Conservation (phyloP, 2,113 vertebrate genomes). For the Menidia beryllina region DNA sequence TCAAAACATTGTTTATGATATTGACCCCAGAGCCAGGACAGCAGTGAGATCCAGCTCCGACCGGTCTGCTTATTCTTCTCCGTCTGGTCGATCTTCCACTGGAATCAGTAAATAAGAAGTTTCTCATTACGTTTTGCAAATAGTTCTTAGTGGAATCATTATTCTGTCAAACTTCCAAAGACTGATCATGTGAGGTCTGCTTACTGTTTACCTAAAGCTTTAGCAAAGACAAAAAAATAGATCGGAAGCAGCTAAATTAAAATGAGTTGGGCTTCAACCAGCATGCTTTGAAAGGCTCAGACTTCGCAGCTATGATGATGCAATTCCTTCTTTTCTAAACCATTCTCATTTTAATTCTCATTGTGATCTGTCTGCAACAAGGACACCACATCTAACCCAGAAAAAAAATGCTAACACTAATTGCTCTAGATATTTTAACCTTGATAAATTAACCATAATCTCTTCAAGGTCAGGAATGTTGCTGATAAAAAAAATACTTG, state of each 20-base stretch:
- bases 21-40: conserved; percentile 57
- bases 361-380: conserved; percentile 60
- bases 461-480: conserved; percentile 45
- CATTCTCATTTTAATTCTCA: conserved; percentile 69
- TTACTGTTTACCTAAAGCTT: conserved; percentile 41
- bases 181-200: conserved; percentile 25
- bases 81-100: conserved; percentile 19
- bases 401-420: conserved; percentile 30
- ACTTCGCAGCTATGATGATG: conserved; percentile 65
- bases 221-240: conserved; percentile 29
- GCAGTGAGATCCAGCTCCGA: conserved; percentile 40
- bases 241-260: conserved; percentile 11
- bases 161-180: conserved; percentile 17
- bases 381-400: conserved; percentile 44
- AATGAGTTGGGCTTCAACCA: conserved; percentile 37
- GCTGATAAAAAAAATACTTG: conserved; percentile 31
- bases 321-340: conserved; percentile 61
- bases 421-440: conserved; percentile 41
- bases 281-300: conserved; percentile 44
- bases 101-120: conserved; percentile 37
- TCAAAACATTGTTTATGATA: conserved; percentile 62
- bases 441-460: conserved; percentile 32
- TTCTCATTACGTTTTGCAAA: conserved; percentile 37
- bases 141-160: conserved; percentile 17
- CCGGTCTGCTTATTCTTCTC: conserved; percentile 29